Conservation (phyloP, 2,113 vertebrate species). For the Oreochromis tanganicae region DNA sequence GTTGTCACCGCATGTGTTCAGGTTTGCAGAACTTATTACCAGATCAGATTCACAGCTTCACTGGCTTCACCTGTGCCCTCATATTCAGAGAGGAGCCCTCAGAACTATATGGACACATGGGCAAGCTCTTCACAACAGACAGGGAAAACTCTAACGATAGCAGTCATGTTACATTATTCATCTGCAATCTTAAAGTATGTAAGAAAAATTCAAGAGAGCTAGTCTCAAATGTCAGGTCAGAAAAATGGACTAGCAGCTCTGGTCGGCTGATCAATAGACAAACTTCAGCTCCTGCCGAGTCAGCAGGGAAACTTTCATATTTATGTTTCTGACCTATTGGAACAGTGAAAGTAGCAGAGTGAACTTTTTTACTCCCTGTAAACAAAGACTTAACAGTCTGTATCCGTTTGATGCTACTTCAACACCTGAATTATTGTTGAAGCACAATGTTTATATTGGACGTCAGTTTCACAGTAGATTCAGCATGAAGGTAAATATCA, state of each 20-base stretch:
- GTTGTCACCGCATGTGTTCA: background rate
- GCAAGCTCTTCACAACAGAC: background rate
- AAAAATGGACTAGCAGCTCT: conserved; percentile 32
- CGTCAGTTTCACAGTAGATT: background rate
- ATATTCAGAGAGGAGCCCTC: background rate
- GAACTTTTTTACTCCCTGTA: conserved; percentile 12
- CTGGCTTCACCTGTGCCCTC: background rate
- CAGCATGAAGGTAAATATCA: background rate
- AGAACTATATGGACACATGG: background rate
- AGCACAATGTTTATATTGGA: background rate
- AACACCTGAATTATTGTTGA: background rate
- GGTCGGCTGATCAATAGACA: conserved; percentile 48
- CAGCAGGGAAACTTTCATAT: conserved; percentile 54
- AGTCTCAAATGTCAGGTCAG: conserved; percentile 38
- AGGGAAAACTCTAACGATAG: background rate
- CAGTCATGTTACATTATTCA: background rate
- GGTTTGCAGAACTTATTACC: background rate
- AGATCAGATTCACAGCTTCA: background rate
- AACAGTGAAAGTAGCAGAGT: conserved; percentile 10
- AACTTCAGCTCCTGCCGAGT: conserved; percentile 27
- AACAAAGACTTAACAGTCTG: conserved; percentile 9
- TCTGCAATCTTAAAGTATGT: conserved; percentile 5
- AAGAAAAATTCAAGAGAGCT: conserved; percentile 18
- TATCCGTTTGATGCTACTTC: background rate
- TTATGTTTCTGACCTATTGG: conserved; percentile 58